Evolutionary conservation across 2,113 vertebrate genomes (phyloP), one percentile per base, ranked within the genome.

Genomic region (Hippocampus barbouri): DNA sequence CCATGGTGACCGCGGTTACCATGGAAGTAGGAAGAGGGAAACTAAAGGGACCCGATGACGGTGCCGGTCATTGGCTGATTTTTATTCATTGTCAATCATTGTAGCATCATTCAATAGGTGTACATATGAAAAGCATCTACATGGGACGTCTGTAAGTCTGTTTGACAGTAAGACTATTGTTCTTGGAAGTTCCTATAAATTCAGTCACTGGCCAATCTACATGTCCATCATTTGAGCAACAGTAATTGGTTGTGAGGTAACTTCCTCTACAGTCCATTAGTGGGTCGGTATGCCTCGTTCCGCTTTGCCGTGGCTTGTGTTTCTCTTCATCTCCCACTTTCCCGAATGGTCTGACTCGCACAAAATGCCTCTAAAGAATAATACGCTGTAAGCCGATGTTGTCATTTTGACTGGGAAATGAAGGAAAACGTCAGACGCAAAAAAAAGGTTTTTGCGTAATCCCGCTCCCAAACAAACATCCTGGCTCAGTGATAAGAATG

Each of bases 11-110:
- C 77, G 84, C 83, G 53, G 86, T 91, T 88, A 85, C 89, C 86
- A 90, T 89, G 89, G 90, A 84, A 86, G 90, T 90, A 63, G 73
- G 80, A 85, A 23, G 21, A 56, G 53, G 21, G 53, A 23, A n/a
- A 56, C 21, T 9, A 23, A 56, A 10, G 21, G 53, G 21, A 21
- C 21, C 21, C 10, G 6, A 0, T 56, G 10, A 9, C 53, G 83
- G 25, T 30, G 57, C 0, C 5, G 11, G 10, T 56, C 54, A 12
- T 10, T 23, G 54, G 0, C 54, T 18, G 8, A 25, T 23, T 59
- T 4, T 27, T 25, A 59, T 27, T 59, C 12, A 27, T 59, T 56
- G 53, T 56, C 10, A 59, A 59, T 59, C 4, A 15, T 27, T 23
- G 53, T 11, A n/a, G 8, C 53, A 23, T 56, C 5, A n/a, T 56